Base-by-base conservation (phyloP, 2,888 invertebrate genomes). In the Xestobium rufovillosum region DNA sequence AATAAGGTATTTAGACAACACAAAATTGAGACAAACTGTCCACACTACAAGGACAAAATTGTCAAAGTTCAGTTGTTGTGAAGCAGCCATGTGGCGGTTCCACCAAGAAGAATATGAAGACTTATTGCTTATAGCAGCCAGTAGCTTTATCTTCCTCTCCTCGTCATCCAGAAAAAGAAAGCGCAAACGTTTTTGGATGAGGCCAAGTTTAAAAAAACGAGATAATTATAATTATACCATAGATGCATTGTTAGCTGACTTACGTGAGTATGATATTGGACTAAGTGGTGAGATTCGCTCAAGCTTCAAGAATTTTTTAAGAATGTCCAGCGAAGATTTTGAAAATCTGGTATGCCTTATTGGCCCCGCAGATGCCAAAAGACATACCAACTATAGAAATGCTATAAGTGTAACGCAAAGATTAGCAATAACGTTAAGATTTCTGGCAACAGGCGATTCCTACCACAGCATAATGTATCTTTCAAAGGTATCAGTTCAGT, bases 101-200 rank as follows among this genome's bases (percentile, higher is more conserved):
- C 33, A 34, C 4, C 33, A 34, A 34, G 26, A 38, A n/a, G 27
- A 26, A 25, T 16, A 26, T 38, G 29, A 26, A 34, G 14, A 36
- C 25, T 36, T 28, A 36, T 26, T n/a, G n/a, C n/a, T n/a, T n/a
- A n/a, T n/a, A n/a, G n/a, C n/a, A n/a, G n/a, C n/a, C n/a, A n/a
- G 26, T 23, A 26, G 30, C 30, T 29, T 25, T 31, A 39, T 39
- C 29, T 17, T 19, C 35, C 39, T 35, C 14, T 34, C 27, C 23
- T 33, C 27, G 23, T 31, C 35, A 36, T 36, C 40, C 40, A 40
- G 36, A n/a, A n/a, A n/a, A n/a, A n/a, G n/a, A n/a, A n/a, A n/a
- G n/a, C 23, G 32, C 31, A 36, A 39, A 39, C 27, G 36, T 36
- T 36, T 35, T 36, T 39, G 31, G 27, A 36, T 31, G 33, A 33